Evolutionary conservation across 2,888 invertebrate genomes (phyloP).

Genomic region (Eulithis testata): DNA sequence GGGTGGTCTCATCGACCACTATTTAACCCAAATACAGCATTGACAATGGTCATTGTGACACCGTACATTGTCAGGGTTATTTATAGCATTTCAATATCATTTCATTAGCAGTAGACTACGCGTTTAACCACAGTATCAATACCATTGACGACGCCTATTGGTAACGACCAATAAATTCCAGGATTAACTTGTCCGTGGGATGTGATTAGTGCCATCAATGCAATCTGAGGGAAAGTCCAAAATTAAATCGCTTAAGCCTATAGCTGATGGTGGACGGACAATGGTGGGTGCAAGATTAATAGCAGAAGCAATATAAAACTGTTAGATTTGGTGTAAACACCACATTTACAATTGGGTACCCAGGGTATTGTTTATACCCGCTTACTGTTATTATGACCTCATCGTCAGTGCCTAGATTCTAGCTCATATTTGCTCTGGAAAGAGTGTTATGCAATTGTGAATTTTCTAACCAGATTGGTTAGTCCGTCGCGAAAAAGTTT

Average conservation of each 20-base stretch:
- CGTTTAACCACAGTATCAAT: slow-evolving; percentile 64
- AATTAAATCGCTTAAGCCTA: slow-evolving; percentile 78
- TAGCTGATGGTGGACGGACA: slow-evolving; percentile 69
- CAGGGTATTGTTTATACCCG: too few relatives aligned
- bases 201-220: slow-evolving; percentile 76
- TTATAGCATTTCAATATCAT: slow-evolving; percentile 79
- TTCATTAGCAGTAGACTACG: slow-evolving; percentile 73
- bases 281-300: slow-evolving; percentile 66
- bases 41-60: slow-evolving; percentile 66
- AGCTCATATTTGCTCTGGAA: too few relatives aligned
- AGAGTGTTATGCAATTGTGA: too few relatives aligned
- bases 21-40: slow-evolving; percentile 70
- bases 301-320: slow-evolving; percentile 48
- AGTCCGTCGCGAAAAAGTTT: too few relatives aligned
- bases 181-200: slow-evolving; percentile 80
- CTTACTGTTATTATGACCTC: too few relatives aligned
- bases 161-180: slow-evolving; percentile 78
- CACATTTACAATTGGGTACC: slow-evolving; percentile 20
- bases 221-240: slow-evolving; percentile 75
- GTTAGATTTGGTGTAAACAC: slow-evolving; percentile 48
- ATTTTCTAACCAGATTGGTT: too few relatives aligned
- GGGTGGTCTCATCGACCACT: slow-evolving; percentile 72
- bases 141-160: slow-evolving; percentile 70
- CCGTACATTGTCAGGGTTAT: slow-evolving; percentile 65
- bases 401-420: too few relatives aligned